Percentiles rank a stretch among this genome's conserved stretches.
Evolutionary conservation across 2,113 vertebrate genomes (phyloP).

Genomic region (Pseudonaja textilis): DNA sequence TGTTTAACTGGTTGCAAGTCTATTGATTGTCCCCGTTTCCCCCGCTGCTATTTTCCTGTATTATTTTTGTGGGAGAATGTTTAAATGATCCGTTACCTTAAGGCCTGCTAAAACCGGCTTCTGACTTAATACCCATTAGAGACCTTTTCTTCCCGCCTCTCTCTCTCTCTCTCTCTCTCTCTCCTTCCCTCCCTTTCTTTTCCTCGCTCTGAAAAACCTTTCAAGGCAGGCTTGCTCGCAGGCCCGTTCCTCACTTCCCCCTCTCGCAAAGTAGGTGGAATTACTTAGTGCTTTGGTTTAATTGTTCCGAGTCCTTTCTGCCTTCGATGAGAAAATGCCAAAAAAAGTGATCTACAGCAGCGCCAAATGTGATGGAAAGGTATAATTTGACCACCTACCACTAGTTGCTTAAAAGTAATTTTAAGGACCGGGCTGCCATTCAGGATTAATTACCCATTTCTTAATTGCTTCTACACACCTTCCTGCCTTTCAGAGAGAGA

Average conservation of each 20-base stretch:
- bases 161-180: no score
- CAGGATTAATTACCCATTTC: slow-evolving; percentile 59
- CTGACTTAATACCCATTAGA: slow-evolving; percentile 14
- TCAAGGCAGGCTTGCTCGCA: slow-evolving; percentile 1
- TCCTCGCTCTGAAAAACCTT: slow-evolving; percentile 12
- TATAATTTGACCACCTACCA: slow-evolving; percentile 73
- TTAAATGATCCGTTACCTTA: not conserved
- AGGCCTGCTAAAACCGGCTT: no score
- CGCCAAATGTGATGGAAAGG: slow-evolving; percentile 67
- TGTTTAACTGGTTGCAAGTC: not conserved
- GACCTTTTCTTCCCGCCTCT: slow-evolving; percentile 1
- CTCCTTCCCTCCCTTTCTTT: not conserved
- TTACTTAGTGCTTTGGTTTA: slow-evolving; percentile 64
- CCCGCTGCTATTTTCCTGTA: not conserved
- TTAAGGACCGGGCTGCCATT: slow-evolving; percentile 55
- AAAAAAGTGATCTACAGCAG: slow-evolving; percentile 54
- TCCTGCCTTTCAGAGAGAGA: not conserved
- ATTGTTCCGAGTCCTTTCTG: slow-evolving; percentile 64
- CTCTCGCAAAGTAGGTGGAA: slow-evolving; percentile 49
- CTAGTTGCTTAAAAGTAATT: slow-evolving; percentile 59
- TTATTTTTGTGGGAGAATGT: slow-evolving; percentile 15
- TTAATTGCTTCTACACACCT: not conserved
- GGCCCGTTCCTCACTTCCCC: not conserved
- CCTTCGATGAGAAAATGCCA: slow-evolving; percentile 56
- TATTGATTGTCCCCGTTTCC: not conserved